Percentiles rank a stretch among this genome's conserved stretches.
phyloP scores from a whole-genome alignment of 2,888 invertebrate genomes.

The Drosophila paracracens region DNA sequence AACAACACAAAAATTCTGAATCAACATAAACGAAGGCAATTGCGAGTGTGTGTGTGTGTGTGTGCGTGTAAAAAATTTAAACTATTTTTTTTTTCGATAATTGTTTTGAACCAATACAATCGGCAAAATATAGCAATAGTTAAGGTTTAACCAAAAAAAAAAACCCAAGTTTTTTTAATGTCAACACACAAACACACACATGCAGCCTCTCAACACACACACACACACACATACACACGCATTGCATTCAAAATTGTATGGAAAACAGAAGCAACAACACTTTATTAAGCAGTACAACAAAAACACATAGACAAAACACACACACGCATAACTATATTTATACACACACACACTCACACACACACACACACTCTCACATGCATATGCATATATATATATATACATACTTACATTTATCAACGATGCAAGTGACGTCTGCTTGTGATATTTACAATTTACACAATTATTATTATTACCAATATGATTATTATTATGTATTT shows the following conservation, averaged over 20 bases:
- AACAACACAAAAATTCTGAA: slow-evolving; percentile 3
- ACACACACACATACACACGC: neutral
- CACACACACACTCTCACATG: slow-evolving; percentile 22
- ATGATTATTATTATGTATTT: slow-evolving; percentile 44
- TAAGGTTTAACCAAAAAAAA: slow-evolving; percentile 10
- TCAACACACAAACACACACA: slow-evolving; percentile 3
- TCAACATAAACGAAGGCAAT: neutral
- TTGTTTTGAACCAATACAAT: slow-evolving; percentile 3
- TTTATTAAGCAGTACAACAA: slow-evolving; percentile 20
- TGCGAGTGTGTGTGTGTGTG: neutral
- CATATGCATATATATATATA: slow-evolving; percentile 27
- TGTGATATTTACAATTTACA: slow-evolving; percentile 80
- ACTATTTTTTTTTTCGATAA: neutral
- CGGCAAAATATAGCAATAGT: neutral
- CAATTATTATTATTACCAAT: slow-evolving; percentile 62
- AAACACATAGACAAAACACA: slow-evolving; percentile 16
- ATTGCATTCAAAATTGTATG: slow-evolving; percentile 1
- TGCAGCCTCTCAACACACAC: slow-evolving; percentile 1
- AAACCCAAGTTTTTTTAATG: neutral
- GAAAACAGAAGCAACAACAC: slow-evolving; percentile 14
- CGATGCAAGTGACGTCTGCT: slow-evolving; percentile 79
- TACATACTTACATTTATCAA: slow-evolving; percentile 66
- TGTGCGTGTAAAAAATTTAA: neutral
- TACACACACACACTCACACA: slow-evolving; percentile 28
- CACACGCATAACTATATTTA: slow-evolving; percentile 21